Evolutionary conservation across 1,140 invertebrate species (phyloP), one percentile per base, ranked within the genome.

Genomic region (Cotesia vestalis): DNA sequence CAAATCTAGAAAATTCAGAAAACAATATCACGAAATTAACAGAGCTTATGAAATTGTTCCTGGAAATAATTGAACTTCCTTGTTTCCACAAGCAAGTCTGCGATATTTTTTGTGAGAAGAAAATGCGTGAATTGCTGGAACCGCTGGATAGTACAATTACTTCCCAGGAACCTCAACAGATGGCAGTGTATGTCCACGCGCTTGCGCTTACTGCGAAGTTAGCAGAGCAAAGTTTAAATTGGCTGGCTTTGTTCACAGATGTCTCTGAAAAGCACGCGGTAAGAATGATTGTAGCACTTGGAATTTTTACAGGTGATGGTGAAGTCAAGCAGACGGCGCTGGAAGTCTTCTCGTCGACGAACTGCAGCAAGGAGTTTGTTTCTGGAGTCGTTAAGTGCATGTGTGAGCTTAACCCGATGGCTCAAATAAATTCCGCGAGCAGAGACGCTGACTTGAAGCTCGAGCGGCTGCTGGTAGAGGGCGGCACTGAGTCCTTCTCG

Each of bases 221-320:
- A 40, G 83, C 84, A 4, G 73, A 80, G 38, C 80, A 85, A 67
- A 80, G 87, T 79, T 78, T 81, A 0, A 76, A 81, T 51, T 90
- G 89, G 89, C 71, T 85, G 27, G 81, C 84, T 14, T 72, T 88
- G 11, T 87, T 87, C 69, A 78, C 80, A 11, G 83, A 88, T 69
- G 73, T 90, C 12, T 78, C 89, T 55, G 75, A 84, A 69, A 84
- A 83, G 4, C 87, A 84, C 75, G 84, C 88, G 77, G 84, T 89
- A 9, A 88, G 89, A 75, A 87, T 87, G 78, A 81, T 88, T 8
- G 80, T 90, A 40, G 89, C 89, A 5, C 76, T 87, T 53, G 87
- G 86, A 11, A 79, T 90, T 11, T 89, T 85, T 74, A 83, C 79
- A 4, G 85, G 88, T 9, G 83, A 85, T 8, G 78, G 76, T 63